Evolutionary conservation across 2,888 invertebrate species (phyloP), one percentile per base, ranked within the genome.

Genomic region (Hipparchia sbordonii): DNA sequence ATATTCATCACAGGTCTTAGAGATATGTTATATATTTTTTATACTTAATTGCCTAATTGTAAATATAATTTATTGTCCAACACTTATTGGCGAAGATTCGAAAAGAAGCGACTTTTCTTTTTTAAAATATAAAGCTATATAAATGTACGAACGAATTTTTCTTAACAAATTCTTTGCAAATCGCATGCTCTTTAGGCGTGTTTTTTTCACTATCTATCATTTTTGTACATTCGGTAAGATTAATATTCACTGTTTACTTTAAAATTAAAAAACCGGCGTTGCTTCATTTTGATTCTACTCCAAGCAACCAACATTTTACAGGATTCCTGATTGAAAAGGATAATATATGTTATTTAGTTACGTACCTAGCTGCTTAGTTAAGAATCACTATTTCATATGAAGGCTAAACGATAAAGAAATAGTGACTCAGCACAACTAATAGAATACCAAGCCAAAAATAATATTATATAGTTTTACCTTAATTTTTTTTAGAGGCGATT

Each of bases 381-480:
- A 2, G 59, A 60, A 60, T 39, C 39, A 6, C 39, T 57, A 13
- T 57, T 57, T 57, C 23, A 23, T 8, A 23, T 57, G 56, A 57
- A 57, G 57, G 23, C 23, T 57, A 23, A 23, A 57, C 23, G 23
- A 57, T n/a, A n/a, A 54, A n/a, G 12, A 8, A 23, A 57, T 57
- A 56, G 57, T 57, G 23, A 57, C 8, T 23, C 57, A 57, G 13
- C 56, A 56, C 13, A 13, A 56, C 56, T 56, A 56, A 13, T 56
- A 13, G 46, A 62, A 48, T 13, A 48, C 9, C 23, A 63, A 51
- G 63, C 63, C 63, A 63, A 63, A 63, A 51, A 51, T 63, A 63
- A 63, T 46, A 46, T 61, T 46, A 4, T 7, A 7, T 48, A 48
- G 13, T 48, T 46, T 46, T 12, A n/a, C 46, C 13, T 46, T 46